Evolutionary conservation across 2,113 vertebrate species (phyloP).

Genomic region (Percina caprodes): DNA sequence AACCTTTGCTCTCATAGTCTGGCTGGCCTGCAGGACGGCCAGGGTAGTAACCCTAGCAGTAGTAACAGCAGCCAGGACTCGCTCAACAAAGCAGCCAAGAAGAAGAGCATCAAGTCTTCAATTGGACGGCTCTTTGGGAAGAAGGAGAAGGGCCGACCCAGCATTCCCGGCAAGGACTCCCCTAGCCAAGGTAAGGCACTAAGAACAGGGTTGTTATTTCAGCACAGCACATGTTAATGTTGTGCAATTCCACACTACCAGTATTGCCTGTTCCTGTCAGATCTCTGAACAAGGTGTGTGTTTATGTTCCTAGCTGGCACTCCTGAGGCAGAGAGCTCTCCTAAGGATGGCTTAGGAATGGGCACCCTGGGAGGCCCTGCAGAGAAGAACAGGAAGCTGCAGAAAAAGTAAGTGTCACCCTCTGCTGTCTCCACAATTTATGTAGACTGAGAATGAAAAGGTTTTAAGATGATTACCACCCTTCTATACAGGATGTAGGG

Average conservation of each 20-base stretch:
- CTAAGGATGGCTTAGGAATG: conserved; percentile 90
- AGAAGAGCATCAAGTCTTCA: conserved; percentile 99
- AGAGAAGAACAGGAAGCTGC: conserved; percentile 96
- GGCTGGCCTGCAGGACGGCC: conserved; percentile 91
- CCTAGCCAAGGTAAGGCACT: conserved; percentile 72
- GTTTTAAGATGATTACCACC: background rate
- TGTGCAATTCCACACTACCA: background rate
- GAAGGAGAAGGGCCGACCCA: conserved; percentile 94
- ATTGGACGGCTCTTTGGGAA: conserved; percentile 97
- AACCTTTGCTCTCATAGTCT: conserved; percentile 74
- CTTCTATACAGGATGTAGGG: background rate
- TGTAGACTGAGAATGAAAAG: background rate
- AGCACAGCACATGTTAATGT: background rate
- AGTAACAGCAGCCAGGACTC: conserved; percentile 99
- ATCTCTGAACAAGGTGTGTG: conserved; percentile 2
- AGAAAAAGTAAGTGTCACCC: conserved; percentile 92
- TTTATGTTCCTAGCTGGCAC: conserved; percentile 81
- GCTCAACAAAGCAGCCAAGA: conserved; percentile 97
- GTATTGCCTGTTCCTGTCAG: background rate
- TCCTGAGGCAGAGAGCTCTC: conserved; percentile 87
- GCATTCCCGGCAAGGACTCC: conserved; percentile 86
- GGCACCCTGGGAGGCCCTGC: conserved; percentile 91
- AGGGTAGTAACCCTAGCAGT: conserved; percentile 95
- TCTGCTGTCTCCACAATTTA: background rate
- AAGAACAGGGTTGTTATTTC: background rate